phyloP scores from a whole-genome alignment of 1,140 invertebrate genomes.

The Achroia grisella region DNA sequence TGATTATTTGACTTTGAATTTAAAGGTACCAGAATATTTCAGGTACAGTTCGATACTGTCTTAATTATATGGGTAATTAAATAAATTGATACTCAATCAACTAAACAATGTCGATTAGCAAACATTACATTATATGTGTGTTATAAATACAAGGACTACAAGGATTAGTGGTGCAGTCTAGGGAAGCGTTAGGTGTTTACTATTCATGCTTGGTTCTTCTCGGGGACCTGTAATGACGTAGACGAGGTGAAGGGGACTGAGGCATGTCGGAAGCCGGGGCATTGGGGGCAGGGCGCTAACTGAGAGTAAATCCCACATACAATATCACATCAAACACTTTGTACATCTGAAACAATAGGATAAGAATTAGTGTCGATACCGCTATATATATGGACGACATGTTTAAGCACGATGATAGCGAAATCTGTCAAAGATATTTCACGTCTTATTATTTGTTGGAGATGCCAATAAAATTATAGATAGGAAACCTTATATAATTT shows the following conservation, averaged over 20 bases:
- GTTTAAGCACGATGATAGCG: neutral
- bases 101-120: too few relatives aligned
- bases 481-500: too few relatives aligned
- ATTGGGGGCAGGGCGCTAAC: constrained; percentile 56
- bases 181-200: constrained; percentile 6
- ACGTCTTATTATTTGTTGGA: too few relatives aligned
- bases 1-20: too few relatives aligned
- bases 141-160: too few relatives aligned
- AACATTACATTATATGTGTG: too few relatives aligned
- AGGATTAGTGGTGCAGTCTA: neutral
- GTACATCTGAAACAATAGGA: constrained; percentile 67
- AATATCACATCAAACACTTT: constrained; percentile 71
- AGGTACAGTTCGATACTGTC: too few relatives aligned
- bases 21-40: too few relatives aligned
- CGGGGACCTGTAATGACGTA: constrained; percentile 78
- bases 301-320: constrained; percentile 49
- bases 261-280: constrained; percentile 76
- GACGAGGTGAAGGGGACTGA: constrained; percentile 78
- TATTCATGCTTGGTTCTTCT: constrained; percentile 19
- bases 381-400: neutral
- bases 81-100: too few relatives aligned
- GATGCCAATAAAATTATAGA: too few relatives aligned
- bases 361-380: constrained; percentile 18
- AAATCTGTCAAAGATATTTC: neutral
- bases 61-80: too few relatives aligned